phyloP scores from a whole-genome alignment of 1,140 invertebrate species.

The Odontomachus brunneus region DNA sequence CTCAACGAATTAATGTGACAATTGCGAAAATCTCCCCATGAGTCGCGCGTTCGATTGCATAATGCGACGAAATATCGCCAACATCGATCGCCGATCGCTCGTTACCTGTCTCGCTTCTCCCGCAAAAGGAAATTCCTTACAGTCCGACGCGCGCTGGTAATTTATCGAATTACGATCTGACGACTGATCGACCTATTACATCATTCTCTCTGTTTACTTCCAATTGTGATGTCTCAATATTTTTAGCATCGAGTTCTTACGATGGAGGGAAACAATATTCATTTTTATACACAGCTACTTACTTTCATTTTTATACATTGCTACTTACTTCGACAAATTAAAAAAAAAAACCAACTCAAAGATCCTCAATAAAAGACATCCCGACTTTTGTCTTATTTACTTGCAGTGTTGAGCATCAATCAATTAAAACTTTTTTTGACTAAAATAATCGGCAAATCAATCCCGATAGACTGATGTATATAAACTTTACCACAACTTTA shows the following conservation, averaged over 20 bases:
- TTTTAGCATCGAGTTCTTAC: background rate
- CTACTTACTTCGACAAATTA: background rate
- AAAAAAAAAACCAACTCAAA: background rate
- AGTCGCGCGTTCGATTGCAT: slow-evolving; percentile 30
- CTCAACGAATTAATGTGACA: slow-evolving; percentile 8
- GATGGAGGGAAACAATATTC: too few relatives aligned
- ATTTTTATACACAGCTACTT: background rate
- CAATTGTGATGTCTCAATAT: background rate
- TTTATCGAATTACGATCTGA: background rate
- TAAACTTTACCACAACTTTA: too few relatives aligned
- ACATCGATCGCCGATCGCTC: background rate
- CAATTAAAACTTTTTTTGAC: too few relatives aligned
- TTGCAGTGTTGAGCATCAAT: too few relatives aligned
- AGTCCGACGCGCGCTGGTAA: background rate
- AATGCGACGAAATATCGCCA: background rate
- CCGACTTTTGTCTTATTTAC: too few relatives aligned
- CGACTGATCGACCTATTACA: background rate
- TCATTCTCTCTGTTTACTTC: background rate
- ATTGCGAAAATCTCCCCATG: slow-evolving; percentile 16
- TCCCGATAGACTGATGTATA: too few relatives aligned
- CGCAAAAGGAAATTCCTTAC: background rate
- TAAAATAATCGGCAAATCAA: too few relatives aligned
- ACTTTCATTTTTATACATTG: too few relatives aligned
- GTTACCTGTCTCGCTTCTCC: background rate
- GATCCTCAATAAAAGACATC: too few relatives aligned